Evolutionary conservation across 2,113 vertebrate genomes (phyloP), one percentile per base, ranked within the genome.

Genomic region (Crotalus helleri): DNA sequence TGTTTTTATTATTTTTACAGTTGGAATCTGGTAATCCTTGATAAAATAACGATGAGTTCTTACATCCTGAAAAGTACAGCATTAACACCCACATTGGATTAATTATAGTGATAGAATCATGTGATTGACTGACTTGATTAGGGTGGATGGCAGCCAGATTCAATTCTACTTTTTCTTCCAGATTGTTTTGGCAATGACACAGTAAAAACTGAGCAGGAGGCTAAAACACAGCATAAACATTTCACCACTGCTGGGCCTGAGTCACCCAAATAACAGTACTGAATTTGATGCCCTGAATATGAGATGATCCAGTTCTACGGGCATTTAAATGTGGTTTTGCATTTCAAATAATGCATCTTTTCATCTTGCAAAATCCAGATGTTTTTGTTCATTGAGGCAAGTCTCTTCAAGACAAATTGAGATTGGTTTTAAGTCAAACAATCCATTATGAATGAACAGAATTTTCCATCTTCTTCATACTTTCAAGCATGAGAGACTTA

Each of bases 361-460:
- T 93, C 59, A 92, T 61, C 49, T 93, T 92, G 94, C 54, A 91
- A 24, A 81, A 26, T 57, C 21, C 94, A 94, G 59, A 89, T 92
- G 49, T 85, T 93, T 90, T 87, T 51, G 92, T 91, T 94, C 90
- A 95, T 85, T 93, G 91, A 88, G 94, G 93, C 89, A 95, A 55
- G 91, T 91, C 55, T 95, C 61, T 95, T 91, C 51, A 90, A 92
- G 92, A 94, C 49, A 69, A 19, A 92, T 54, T 61, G 85, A 95
- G 24, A 51, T 92, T 85, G 94, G 53, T 74, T 93, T 93, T 93
- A 92, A 91, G 93, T 95, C 88, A 94, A 94, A 93, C 57, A 90
- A 55, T 39, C 93, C 91, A 15, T 59, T 92, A 90, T 89, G 94
- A 53, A 10, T 81, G 93, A 95, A 95, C 57, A 46, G 8, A 29